Percentiles rank a stretch among this genome's conserved stretches.
Evolutionary conservation across 1,140 invertebrate species (phyloP).

Genomic region (Hesperophylax magnus): DNA sequence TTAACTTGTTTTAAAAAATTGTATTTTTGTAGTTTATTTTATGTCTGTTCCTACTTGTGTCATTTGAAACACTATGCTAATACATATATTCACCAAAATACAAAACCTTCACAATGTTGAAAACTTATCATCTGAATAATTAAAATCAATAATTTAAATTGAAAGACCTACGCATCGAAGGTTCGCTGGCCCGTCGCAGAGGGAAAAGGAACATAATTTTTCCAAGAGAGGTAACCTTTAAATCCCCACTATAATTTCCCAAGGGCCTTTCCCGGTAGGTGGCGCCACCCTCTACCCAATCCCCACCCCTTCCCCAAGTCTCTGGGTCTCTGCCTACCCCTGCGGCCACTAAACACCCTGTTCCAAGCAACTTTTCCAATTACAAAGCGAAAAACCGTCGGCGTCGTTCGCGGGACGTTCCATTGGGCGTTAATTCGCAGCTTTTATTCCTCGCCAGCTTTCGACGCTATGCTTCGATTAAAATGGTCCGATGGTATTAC

Average conservation of each 20-base stretch:
- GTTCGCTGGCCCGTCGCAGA: constrained; percentile 11
- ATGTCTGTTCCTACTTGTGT: no score
- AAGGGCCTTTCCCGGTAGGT: constrained; percentile 40
- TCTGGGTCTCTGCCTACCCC: background rate
- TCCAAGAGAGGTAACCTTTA: constrained; percentile 58
- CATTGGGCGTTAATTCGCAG: constrained; percentile 48
- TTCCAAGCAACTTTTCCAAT: constrained; percentile 57
- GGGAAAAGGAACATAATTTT: constrained; percentile 55
- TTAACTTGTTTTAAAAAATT: no score
- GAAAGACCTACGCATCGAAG: no score
- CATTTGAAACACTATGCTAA: no score
- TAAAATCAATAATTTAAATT: no score
- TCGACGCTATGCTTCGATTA: constrained; percentile 1
- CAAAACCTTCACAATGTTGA: no score
- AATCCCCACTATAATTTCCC: constrained; percentile 59
- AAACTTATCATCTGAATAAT: no score
- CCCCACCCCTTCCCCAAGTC: background rate
- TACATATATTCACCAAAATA: no score
- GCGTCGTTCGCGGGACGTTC: constrained; percentile 21
- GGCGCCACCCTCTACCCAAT: background rate
- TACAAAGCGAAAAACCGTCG: constrained; percentile 46
- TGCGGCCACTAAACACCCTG: constrained; percentile 53
- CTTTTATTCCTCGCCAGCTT: background rate
- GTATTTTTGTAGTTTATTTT: no score
- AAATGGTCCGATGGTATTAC: background rate